phyloP scores from a whole-genome alignment of 2,888 invertebrate genomes.

The Phoenoteleia sp. region DNA sequence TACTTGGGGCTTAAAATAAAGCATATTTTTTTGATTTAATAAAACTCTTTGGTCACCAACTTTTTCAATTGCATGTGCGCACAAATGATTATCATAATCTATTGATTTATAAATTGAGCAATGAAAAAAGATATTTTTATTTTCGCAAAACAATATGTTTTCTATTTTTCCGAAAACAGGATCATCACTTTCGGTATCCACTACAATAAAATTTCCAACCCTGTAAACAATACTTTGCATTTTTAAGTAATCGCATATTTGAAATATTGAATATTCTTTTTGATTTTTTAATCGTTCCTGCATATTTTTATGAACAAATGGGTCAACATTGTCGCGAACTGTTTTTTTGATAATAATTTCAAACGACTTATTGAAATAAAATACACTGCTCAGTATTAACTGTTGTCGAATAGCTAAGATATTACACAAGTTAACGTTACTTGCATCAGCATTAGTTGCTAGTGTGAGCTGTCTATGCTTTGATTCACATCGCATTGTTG shows the following conservation, averaged over 20 bases:
- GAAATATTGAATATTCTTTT: neutral
- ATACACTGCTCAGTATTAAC: slow-evolving; percentile 4
- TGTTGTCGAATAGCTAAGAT: slow-evolving; percentile 33
- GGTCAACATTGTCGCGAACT: neutral
- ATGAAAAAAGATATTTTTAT: neutral
- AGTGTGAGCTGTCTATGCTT: slow-evolving; percentile 26
- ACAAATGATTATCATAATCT: neutral
- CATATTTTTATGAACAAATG: neutral
- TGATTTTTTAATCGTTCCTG: neutral
- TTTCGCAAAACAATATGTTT: neutral
- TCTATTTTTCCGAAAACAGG: slow-evolving; percentile 6
- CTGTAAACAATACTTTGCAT: slow-evolving; percentile 8
- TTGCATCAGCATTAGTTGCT: slow-evolving; percentile 7
- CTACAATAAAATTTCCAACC: neutral
- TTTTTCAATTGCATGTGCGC: neutral
- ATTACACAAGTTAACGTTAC: slow-evolving; percentile 13
- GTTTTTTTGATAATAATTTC: neutral
- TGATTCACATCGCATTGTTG: slow-evolving; percentile 31
- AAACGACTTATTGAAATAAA: neutral
- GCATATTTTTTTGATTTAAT: neutral
- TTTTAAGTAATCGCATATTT: neutral
- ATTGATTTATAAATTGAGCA: neutral
- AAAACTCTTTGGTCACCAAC: no score
- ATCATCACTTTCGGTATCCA: neutral
- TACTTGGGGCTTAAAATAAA: neutral